Base-by-base conservation (phyloP, 2,797 vertebrate species). In the Pangasius larnaudii region DNA sequence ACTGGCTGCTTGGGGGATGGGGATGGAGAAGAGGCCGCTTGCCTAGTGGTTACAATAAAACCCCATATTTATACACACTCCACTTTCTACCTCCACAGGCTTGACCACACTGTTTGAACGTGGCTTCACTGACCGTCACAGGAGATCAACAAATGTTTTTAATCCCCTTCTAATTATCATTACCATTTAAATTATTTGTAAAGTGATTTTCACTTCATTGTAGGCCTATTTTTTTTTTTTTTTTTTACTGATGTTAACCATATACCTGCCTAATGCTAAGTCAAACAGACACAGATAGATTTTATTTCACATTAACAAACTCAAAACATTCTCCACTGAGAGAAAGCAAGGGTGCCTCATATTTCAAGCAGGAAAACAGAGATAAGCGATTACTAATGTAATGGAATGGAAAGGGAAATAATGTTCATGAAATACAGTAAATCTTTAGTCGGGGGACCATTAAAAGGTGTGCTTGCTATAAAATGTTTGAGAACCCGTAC, bases 11-110 rank as follows among this genome's bases (percentile, higher is more conserved):
- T 46, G 24, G 56, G 36, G 36, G 58, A 61, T 59, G 24, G 79
- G 56, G 36, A 82, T n/a, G 80, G 39, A 63, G 59, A 30, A 63
- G 59, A 1, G 8, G 39, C 63, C 24, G 19, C 30, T 36, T 84
- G 63, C 5, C n/a, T 84, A 16, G n/a, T 36, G 82, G 63, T 84
- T 84, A 36, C 46, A 53, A 9, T 69, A 84, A 69, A 69, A 69
- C 63, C 81, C 10, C 46, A 51, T 84, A 71, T 84, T 53, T 53
- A 53, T 56, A 71, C 65, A 69, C 63, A 53, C 63, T 84, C 30
- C n/a, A 69, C 65, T 33, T 53, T 84, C 82, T n/a, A 69, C 46
- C 46, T 83, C 39, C 5, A n/a, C 59, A 53, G 10, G 46, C 14
- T 63, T 46, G 58, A 82, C 39, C 42, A 69, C 82, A 30, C 39